Base-by-base conservation (phyloP, 2,888 invertebrate genomes). In the Sepioteuthis lessoniana region DNA sequence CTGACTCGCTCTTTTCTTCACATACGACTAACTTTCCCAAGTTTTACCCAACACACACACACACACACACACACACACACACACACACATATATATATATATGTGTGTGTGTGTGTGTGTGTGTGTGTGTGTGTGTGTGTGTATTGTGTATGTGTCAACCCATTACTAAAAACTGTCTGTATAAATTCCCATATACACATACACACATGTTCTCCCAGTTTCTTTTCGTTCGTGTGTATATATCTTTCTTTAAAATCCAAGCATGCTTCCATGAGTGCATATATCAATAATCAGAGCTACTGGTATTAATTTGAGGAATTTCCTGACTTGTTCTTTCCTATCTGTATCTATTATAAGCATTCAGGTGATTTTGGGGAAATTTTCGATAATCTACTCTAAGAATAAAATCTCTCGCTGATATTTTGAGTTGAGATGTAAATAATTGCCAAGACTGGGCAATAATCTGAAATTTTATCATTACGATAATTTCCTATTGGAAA, bases 401-500 rank as follows among this genome's bases (percentile, higher is more conserved):
- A 76, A 76, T 76, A 76, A 76, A 76, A n/a, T 35, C n/a, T 76
- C n/a, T 76, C n/a, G 76, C 76, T 76, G 76, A 35, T 76, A 35
- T 76, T 76, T 76, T 76, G n/a, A 76, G 76, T 76, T n/a, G 76
- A 35, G n/a, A 76, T 76, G n/a, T 35, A 76, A 76, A n/a, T 76
- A 76, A 76, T 35, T 76, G 76, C 13, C 76, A 16, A 35, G n/a
- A 76, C 4, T 16, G n/a, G 16, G 76, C 13, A 76, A 35, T 76
- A 76, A 76, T 76, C n/a, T 28, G 76, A 76, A n/a, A 76, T 76
- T n/a, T 76, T 35, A 76, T n/a, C 76, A 76, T 76, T 76, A 76
- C 13, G 16, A 76, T n/a, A n/a, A 76, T 76, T 76, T 76, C 76
- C 76, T n/a, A 76, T 76, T 76, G n/a, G n/a, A 19, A 76, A 35